Conservation (phyloP, 2,113 vertebrate genomes). For the Castor canadensis region DNA sequence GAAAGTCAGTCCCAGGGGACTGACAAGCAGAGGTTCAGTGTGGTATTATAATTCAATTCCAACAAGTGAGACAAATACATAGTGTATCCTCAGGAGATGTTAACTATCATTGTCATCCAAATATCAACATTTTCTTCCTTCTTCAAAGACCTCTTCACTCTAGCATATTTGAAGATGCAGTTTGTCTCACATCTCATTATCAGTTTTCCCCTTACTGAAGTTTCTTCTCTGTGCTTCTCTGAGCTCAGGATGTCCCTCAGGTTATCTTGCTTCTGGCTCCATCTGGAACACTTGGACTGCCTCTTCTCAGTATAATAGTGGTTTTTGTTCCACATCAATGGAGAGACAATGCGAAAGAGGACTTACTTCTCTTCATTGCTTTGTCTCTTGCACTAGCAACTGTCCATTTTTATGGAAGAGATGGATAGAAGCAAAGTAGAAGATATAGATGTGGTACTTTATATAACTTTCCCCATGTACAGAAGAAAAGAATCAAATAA, state of each 20-base stretch:
- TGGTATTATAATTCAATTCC: background rate
- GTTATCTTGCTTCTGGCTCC: background rate
- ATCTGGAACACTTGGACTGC: background rate
- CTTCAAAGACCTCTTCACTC: background rate
- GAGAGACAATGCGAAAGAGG: background rate
- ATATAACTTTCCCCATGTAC: background rate
- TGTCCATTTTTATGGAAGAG: background rate
- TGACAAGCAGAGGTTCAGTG: background rate
- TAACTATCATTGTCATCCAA: background rate
- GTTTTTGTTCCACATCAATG: background rate
- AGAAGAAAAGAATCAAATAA: background rate
- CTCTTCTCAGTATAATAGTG: background rate
- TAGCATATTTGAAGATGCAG: background rate
- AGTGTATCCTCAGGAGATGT: background rate
- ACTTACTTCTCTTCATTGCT: background rate
- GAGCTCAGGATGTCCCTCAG: background rate
- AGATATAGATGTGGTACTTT: background rate
- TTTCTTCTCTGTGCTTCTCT: background rate
- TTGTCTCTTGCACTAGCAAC: background rate
- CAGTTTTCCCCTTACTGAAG: background rate
- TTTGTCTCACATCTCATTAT: background rate
- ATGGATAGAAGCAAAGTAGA: background rate
- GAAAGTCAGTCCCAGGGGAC: background rate
- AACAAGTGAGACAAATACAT: background rate
- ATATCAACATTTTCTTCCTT: background rate